These are phyloP conservation scores for Neoseiulus cucumeris DNA, from an alignment of 1,140 invertebrate species.

Conservation along the genomic window DNA sequence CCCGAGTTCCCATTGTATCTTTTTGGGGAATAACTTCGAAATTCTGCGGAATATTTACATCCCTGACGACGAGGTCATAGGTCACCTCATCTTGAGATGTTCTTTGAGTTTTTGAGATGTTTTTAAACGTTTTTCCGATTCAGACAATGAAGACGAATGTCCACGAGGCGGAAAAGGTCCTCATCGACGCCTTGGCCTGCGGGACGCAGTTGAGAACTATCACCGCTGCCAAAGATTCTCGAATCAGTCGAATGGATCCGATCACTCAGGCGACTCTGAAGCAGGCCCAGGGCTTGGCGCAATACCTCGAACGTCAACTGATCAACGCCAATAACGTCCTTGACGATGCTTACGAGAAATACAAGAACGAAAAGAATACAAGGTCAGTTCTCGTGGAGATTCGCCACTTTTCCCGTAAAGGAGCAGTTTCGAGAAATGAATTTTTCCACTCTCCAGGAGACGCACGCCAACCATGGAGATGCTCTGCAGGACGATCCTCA, in stretches of 20 bases:
- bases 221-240: neutral
- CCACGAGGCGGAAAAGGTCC: neutral
- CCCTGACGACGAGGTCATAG: no score
- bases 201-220: neutral
- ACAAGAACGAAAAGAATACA: conserved; percentile 1
- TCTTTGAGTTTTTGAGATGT: no score
- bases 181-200: neutral
- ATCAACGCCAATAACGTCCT: neutral
- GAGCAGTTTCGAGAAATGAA: neutral
- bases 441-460: neutral
- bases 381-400: neutral
- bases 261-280: neutral
- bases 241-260: neutral
- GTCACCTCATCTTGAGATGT: no score
- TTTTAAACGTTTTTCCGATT: no score
- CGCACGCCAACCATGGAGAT: neutral
- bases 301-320: neutral
- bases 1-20: no score
- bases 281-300: neutral
- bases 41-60: no score
- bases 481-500: neutral
- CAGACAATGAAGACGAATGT: neutral
- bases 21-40: no score
- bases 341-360: neutral
- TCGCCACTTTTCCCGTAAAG: neutral